Conservation (phyloP, 2,113 vertebrate species). For the Leucosticte australis region DNA sequence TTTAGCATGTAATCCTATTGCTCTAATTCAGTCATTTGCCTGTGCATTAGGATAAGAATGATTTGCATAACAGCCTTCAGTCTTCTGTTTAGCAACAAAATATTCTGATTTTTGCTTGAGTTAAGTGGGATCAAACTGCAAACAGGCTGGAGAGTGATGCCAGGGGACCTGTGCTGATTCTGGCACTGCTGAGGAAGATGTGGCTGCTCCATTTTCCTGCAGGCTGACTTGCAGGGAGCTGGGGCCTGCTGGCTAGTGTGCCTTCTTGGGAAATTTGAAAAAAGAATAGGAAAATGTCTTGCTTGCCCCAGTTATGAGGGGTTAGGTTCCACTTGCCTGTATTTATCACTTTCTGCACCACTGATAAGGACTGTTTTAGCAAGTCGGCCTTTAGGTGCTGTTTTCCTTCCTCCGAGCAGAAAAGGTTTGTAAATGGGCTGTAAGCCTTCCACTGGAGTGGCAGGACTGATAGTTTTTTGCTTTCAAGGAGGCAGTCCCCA, state of each 20-base stretch:
- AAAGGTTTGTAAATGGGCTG: background rate
- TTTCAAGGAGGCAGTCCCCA: background rate
- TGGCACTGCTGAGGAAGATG: background rate
- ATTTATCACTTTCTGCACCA: background rate
- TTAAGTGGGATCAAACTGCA: background rate
- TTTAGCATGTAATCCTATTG: conserved; percentile 53
- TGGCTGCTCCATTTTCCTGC: background rate
- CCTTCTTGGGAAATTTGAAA: background rate
- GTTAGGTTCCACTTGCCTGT: background rate
- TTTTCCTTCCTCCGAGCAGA: background rate
- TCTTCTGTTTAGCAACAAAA: conserved; percentile 55
- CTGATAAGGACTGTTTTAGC: background rate
- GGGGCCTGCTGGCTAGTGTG: background rate
- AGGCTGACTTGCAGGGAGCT: background rate
- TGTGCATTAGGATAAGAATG: conserved; percentile 56
- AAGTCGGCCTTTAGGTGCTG: background rate
- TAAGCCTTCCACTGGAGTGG: background rate
- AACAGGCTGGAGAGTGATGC: background rate
- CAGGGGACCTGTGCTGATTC: background rate
- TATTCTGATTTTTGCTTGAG: conserved; percentile 2
- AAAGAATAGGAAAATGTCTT: background rate
- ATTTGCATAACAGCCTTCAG: conserved; percentile 32
- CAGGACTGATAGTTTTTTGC: background rate
- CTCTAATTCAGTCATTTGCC: conserved; percentile 66
- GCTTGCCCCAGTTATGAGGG: background rate